These are phyloP conservation scores for Pristionchus pacificus DNA, from an alignment of 1,140 invertebrate genomes.

Conservation along the genomic window DNA sequence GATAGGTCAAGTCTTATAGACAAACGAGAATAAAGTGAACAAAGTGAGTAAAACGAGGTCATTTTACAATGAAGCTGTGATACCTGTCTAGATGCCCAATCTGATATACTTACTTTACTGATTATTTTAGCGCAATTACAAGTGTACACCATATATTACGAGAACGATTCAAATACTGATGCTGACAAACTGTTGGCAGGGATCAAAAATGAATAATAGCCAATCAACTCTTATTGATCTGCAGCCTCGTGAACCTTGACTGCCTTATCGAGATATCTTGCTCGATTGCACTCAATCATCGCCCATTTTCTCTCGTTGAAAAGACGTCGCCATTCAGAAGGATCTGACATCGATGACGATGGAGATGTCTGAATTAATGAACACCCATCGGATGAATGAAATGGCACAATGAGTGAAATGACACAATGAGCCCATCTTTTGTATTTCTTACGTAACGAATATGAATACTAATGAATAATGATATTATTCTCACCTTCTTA, in stretches of 20 bases:
- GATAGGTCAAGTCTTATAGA: no score
- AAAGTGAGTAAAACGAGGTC: no score
- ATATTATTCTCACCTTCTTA: slow-evolving; percentile 4
- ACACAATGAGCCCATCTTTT: background rate
- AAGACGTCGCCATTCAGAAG: slow-evolving; percentile 24
- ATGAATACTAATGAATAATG: slow-evolving; percentile 4
- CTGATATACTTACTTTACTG: background rate
- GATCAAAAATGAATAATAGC: slow-evolving; percentile 1
- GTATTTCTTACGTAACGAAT: background rate
- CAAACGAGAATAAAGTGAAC: no score
- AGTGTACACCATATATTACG: slow-evolving; percentile 7
- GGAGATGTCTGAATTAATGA: slow-evolving; percentile 3
- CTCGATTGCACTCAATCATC: slow-evolving; percentile 34
- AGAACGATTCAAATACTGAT: slow-evolving; percentile 5
- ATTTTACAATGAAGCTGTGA: no score
- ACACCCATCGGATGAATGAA: background rate
- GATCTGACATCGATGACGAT: slow-evolving; percentile 16
- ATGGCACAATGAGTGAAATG: background rate
- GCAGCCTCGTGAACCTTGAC: background rate
- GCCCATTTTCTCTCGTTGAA: slow-evolving; percentile 32
- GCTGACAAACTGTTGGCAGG: background rate
- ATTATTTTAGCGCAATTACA: background rate
- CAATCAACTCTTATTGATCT: background rate
- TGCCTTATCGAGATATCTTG: slow-evolving; percentile 14
- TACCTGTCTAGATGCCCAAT: background rate